phyloP scores from a whole-genome alignment of 2,797 vertebrate genomes.

The Manis crassicaudata region DNA sequence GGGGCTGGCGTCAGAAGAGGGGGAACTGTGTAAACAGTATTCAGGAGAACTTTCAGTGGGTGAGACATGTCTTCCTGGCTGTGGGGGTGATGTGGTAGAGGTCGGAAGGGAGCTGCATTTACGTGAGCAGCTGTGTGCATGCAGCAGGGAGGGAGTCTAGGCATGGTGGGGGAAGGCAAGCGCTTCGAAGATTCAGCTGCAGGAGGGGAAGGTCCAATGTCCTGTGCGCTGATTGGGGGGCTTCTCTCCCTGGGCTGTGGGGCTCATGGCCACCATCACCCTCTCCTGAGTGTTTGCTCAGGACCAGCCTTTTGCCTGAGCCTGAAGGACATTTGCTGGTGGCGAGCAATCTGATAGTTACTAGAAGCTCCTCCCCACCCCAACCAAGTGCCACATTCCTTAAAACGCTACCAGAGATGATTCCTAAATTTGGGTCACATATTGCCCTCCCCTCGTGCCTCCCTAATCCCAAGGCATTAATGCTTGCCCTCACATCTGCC shows the following conservation, averaged over 20 bases:
- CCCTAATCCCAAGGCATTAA: not conserved
- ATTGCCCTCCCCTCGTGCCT: not conserved
- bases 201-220: not conserved
- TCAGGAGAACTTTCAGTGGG: not conserved
- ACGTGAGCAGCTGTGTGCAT: not conserved
- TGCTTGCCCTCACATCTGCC: too few species aligned
- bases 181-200: not conserved
- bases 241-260: not conserved
- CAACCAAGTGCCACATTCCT: not conserved
- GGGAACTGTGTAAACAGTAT: not conserved
- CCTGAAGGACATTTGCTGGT: not conserved
- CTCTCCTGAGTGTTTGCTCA: not conserved
- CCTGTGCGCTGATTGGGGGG: not conserved
- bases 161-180: not conserved
- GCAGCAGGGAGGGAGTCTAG: not conserved
- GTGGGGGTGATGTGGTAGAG: not conserved
- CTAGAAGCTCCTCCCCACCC: not conserved
- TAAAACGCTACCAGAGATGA: not conserved
- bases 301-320: not conserved
- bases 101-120: not conserved
- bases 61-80: fast-evolving
- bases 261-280: not conserved
- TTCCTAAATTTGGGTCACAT: not conserved
- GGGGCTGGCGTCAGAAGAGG: not conserved
- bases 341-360: not conserved